Evolutionary conservation across 2,888 invertebrate species (phyloP).

Genomic region (Mechanitis messenoides): DNA sequence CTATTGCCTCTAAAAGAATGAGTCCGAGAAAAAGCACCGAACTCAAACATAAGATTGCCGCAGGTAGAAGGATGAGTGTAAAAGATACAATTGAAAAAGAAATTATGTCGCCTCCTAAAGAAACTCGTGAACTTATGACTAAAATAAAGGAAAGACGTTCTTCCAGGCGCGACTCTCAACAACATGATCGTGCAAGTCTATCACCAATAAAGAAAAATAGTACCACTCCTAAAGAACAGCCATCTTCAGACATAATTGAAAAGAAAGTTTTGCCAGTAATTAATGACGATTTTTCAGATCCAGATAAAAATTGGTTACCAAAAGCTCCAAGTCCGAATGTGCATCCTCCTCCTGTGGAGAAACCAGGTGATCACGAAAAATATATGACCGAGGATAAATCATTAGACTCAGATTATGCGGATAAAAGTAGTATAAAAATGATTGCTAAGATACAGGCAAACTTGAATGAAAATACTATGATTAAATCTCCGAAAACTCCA

Average conservation of each 20-base stretch:
- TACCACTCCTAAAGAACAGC: slow-evolving; percentile 32
- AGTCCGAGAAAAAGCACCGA: slow-evolving; percentile 53
- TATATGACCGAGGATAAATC: slow-evolving; percentile 70
- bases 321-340: slow-evolving; percentile 60
- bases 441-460: slow-evolving; percentile 71
- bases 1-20: slow-evolving; percentile 33
- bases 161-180: slow-evolving; percentile 35
- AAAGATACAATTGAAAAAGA: slow-evolving; percentile 41
- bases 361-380: slow-evolving; percentile 62
- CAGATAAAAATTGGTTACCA: slow-evolving; percentile 61
- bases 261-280: slow-evolving; percentile 45
- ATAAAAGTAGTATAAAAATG: slow-evolving; percentile 67
- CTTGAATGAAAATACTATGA: slow-evolving; percentile 70
- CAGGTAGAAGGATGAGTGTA: slow-evolving; percentile 41
- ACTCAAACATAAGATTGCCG: slow-evolving; percentile 43
- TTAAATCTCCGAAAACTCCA: slow-evolving; percentile 71
- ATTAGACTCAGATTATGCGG: slow-evolving; percentile 59
- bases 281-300: slow-evolving; percentile 47
- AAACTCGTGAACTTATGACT: slow-evolving; percentile 25
- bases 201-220: slow-evolving; percentile 46
- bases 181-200: slow-evolving; percentile 31
- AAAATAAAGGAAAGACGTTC: slow-evolving; percentile 34
- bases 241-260: slow-evolving; percentile 35
- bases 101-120: slow-evolving; percentile 27
- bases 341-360: slow-evolving; percentile 63